phyloP scores from a whole-genome alignment of 2,113 vertebrate genomes.

The Tichodroma muraria region DNA sequence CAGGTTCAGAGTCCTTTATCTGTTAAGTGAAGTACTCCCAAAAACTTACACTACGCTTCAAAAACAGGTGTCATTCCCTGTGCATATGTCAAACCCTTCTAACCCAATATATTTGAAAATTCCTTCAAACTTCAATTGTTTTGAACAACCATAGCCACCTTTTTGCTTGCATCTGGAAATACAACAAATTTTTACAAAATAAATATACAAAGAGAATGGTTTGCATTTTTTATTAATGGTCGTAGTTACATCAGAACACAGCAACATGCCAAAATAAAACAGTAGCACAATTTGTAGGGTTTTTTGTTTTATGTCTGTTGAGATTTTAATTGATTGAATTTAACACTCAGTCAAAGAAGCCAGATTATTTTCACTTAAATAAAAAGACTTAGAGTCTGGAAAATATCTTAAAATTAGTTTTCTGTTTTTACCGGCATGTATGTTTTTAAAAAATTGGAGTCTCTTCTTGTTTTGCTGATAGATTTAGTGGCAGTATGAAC shows the following conservation, averaged over 20 bases:
- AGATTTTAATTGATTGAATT: background rate
- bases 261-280: background rate
- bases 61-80: background rate
- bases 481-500: background rate
- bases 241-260: background rate
- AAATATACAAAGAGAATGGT: background rate
- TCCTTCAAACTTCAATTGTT: background rate
- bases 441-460: background rate
- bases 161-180: background rate
- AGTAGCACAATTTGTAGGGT: background rate
- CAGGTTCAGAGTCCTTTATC: background rate
- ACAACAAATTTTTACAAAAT: background rate
- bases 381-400: background rate
- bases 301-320: background rate
- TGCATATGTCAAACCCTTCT: background rate
- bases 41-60: background rate
- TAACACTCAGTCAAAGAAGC: background rate
- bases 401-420: background rate
- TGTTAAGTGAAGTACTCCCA: background rate
- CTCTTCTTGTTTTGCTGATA: background rate
- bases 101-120: background rate
- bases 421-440: background rate
- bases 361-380: background rate
- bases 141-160: background rate
- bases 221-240: background rate